Base-by-base conservation (phyloP, 2,797 vertebrate genomes). In the Chelidonichthys spinosus region DNA sequence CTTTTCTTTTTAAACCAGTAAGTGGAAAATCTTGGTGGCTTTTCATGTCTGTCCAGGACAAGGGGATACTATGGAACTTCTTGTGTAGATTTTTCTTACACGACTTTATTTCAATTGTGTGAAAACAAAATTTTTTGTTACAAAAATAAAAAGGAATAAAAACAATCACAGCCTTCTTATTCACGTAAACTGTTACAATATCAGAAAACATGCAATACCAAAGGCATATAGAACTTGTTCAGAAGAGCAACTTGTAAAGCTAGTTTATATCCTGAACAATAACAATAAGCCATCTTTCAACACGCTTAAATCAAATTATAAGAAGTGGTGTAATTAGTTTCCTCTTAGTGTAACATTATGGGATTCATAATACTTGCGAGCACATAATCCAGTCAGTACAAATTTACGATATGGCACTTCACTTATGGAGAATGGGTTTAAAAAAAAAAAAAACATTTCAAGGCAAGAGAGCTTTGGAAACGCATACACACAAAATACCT, bases 31-130 rank as follows among this genome's bases (percentile, higher is more conserved):
- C 44, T 78, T 15, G 53, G 53, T 76, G 79, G 60, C 62, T 79
- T 87, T 52, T 83, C 68, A 63, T 69, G 66, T 90, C 71, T 80
- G 76, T 87, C 72, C 79, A 88, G 81, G 87, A 87, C 72, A 76
- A 66, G 72, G 86, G 83, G 84, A 69, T 77, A 79, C 84, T 78
- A 83, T 85, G 87, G 91, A 87, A 87, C 83, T 72, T 72, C 65
- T 89, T 87, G 93, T 94, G 92, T 94, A 94, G 90, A 93, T 95
- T 94, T 94, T 95, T 94, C 90, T 92, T 95, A 95, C 92, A 93
- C 89, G 74, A 90, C 88, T 94, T 94, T 93, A 93, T 95, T 95
- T 94, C 87, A 91, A 92, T 86, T 92, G 87, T 93, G 91, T 92
- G 90, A 90, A 91, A 92, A 92, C 87, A 91, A 61, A 93, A 85